Evolutionary conservation across 2,888 invertebrate species (phyloP), one percentile per base, ranked within the genome.

Genomic region (Penaeus monodon): DNA sequence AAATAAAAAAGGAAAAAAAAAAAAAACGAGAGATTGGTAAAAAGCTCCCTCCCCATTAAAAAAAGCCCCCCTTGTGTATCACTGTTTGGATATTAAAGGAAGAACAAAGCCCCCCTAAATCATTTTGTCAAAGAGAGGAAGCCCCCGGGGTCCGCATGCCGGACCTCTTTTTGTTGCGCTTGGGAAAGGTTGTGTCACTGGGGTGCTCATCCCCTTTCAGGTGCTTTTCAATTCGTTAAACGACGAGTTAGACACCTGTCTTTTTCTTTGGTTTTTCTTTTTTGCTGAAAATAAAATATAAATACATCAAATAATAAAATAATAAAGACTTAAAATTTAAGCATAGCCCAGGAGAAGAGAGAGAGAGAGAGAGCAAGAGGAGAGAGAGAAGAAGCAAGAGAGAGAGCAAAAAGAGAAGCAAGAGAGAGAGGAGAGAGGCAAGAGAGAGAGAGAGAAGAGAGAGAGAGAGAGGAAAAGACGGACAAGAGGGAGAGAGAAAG

Each of bases 101-200:
- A 93, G 99, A 89, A 99, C 96, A 91, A 98, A 93, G 91, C 96
- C 97, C 85, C 98, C 86, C 33, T 87, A 97, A 97, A 77, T 97
- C 97, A 0, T 99, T 99, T 93, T 94, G 92, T 99, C 98, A 92
- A 99, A 97, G 0, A 99, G 94, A 96, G 96, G 93, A 99, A 99
- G 49, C 96, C 94, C 2, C 99, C 99, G 90, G 95, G 96, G 27
- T 96, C 96, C 96, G 92, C 97, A 99, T 14, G 98, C 99, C 65
- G 96, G 0, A 99, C 96, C 84, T 93, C 90, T 99, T 94, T 92
- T 95, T 96, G 0, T 95, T 95, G 2, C 94, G 93, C 90, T 94
- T 94, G 92, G 98, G 97, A 92, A 97, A 99, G 77, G 96, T 95
- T 0, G 96, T 96, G 97, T 96, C 0, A 99, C 92, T 84, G n/a